phyloP scores from a whole-genome alignment of 2,797 vertebrate species.

The Spinibarbus caldwelli region DNA sequence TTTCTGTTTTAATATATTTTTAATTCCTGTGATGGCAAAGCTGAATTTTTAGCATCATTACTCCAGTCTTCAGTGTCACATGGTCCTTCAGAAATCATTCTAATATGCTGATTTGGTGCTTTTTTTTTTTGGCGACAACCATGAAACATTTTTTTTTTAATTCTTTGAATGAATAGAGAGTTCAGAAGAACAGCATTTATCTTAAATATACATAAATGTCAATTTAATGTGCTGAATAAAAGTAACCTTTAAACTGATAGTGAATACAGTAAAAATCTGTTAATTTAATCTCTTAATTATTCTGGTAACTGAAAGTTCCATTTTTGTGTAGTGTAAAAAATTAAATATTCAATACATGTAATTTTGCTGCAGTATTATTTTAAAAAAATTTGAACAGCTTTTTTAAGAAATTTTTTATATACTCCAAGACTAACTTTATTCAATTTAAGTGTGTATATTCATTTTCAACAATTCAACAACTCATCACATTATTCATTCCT shows the following conservation, averaged over 20 bases:
- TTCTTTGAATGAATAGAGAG: not conserved
- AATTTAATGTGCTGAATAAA: not conserved
- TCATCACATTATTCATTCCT: not conserved
- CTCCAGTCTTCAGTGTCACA: not conserved
- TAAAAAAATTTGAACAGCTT: not conserved
- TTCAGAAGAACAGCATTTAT: not conserved
- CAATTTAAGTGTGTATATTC: not conserved
- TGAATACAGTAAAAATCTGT: not conserved
- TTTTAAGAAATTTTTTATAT: not conserved
- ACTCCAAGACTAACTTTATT: not conserved
- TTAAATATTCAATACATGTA: not conserved
- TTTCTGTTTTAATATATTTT: not conserved
- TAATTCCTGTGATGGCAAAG: not conserved
- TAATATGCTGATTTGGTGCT: not conserved
- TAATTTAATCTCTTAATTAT: not conserved
- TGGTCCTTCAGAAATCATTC: not conserved
- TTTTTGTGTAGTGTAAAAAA: not conserved
- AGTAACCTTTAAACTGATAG: not conserved
- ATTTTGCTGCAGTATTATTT: not conserved
- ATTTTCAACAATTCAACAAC: not conserved
- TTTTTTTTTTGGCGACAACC: not conserved
- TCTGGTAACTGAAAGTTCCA: not conserved
- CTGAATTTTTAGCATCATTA: not conserved
- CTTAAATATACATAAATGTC: not conserved
- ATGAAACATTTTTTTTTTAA: not conserved